Conservation (phyloP, 1,140 invertebrate genomes). For the Drosophila yakuba region DNA sequence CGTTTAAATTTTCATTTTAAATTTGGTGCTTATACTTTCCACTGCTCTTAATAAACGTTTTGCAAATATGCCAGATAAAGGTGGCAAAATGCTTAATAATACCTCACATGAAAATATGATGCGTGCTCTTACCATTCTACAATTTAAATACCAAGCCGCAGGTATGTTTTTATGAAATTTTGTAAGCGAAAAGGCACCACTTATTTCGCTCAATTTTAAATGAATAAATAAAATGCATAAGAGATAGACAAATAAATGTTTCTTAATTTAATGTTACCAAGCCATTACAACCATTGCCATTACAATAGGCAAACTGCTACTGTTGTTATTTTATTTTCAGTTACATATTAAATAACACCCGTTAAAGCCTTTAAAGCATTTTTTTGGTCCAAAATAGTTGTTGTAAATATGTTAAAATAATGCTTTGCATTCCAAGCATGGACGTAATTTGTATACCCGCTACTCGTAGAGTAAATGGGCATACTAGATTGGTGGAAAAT, state of each 20-base stretch:
- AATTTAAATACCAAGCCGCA: neutral
- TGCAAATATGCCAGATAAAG: constrained; percentile 11
- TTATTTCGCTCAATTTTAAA: neutral
- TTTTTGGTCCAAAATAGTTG: neutral
- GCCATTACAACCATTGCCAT: too few species aligned
- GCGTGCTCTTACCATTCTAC: constrained; percentile 4
- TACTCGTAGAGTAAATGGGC: too few species aligned
- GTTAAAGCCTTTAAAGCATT: too few species aligned
- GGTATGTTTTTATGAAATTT: constrained; percentile 20
- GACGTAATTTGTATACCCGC: neutral
- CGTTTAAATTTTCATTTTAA: constrained; percentile 62
- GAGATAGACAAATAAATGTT: too few species aligned
- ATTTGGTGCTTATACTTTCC: constrained; percentile 23
- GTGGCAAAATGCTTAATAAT: constrained; percentile 48
- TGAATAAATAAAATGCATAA: neutral
- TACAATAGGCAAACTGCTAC: too few species aligned
- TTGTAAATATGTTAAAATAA: too few species aligned
- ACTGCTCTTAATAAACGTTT: constrained; percentile 16
- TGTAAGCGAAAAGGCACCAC: too few species aligned
- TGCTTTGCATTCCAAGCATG: constrained; percentile 11
- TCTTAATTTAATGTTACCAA: too few species aligned
- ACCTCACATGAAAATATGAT: constrained; percentile 48
- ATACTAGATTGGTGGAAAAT: too few species aligned
- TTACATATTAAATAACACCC: too few species aligned
- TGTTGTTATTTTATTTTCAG: too few species aligned